Percentiles rank a stretch among this genome's conserved stretches.
These are phyloP conservation scores for Nycticorax nycticorax DNA, from an alignment of 2,113 vertebrate species.

Conservation along the genomic window DNA sequence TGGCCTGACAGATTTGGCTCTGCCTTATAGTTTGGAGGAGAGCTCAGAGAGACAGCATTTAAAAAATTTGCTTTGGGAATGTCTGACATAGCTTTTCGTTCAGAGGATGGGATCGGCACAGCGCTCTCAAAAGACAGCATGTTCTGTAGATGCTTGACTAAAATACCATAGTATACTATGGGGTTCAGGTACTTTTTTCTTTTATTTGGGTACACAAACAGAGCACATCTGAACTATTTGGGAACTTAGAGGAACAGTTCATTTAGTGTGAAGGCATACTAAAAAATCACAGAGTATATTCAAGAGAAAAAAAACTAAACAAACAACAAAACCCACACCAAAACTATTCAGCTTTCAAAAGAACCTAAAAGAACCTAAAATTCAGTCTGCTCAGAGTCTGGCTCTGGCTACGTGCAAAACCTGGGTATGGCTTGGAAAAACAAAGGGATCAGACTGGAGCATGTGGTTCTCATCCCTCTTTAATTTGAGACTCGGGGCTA, in stretches of 20 bases:
- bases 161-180: fast-evolving
- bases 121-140: not conserved
- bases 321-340: not conserved
- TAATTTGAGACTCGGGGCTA: not conserved
- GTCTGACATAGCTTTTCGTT: not conserved
- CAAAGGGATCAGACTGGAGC: not conserved
- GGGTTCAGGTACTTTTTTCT: not conserved
- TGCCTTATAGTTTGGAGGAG: not conserved
- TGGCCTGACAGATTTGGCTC: slow-evolving; percentile 12
- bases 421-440: not conserved
- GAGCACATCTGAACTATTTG: not conserved
- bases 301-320: not conserved
- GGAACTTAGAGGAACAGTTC: not conserved
- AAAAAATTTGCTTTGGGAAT: not conserved
- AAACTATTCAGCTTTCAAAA: not conserved
- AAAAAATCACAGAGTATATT: not conserved
- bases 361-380: not conserved
- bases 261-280: not conserved
- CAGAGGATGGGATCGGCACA: not conserved
- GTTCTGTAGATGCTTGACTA: not conserved
- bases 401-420: not conserved
- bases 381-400: not conserved
- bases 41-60: not conserved
- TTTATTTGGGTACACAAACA: not conserved
- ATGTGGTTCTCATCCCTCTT: not conserved